Base-by-base conservation (phyloP, 1,140 invertebrate genomes). In the Ericerus pela region DNA sequence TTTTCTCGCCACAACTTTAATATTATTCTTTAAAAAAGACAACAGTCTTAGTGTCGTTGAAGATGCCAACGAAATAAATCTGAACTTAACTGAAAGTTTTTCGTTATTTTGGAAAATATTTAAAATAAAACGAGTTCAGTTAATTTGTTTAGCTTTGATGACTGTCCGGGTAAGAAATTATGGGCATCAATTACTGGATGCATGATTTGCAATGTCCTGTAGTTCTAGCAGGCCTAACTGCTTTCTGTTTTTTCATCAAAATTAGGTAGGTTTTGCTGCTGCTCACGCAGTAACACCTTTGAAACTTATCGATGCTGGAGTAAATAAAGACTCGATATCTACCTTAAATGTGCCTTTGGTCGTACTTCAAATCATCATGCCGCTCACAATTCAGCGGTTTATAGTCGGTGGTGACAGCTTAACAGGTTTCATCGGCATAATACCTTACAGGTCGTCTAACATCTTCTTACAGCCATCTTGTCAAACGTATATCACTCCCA, bases 311-410 rank as follows among this genome's bases (percentile, higher is more conserved):
- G 94, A 96, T 70, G 81, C 81, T 47, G 95, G 96, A 22, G 84
- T 99, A 43, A 88, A 90, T 0, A 94, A 94, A 67, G 93, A 97
- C 67, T n/a, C n/a, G n/a, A n/a, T n/a, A n/a, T n/a, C n/a, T n/a
- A n/a, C n/a, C n/a, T n/a, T n/a, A n/a, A n/a, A n/a, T n/a, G n/a
- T n/a, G n/a, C n/a, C n/a, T n/a, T n/a, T n/a, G n/a, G n/a, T n/a
- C n/a, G n/a, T n/a, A n/a, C n/a, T n/a, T n/a, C n/a, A n/a, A n/a
- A n/a, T n/a, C n/a, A n/a, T n/a, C n/a, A n/a, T n/a, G n/a, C n/a
- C n/a, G n/a, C n/a, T n/a, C n/a, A n/a, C n/a, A n/a, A n/a, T n/a
- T n/a, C n/a, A n/a, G n/a, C n/a, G n/a, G n/a, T n/a, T n/a, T n/a
- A n/a, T n/a, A n/a, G n/a, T n/a, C n/a, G n/a, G n/a, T n/a, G n/a